Percentiles rank a stretch among this genome's conserved stretches.
Conservation (phyloP, 2,113 vertebrate species). For the Elephas maximus region DNA sequence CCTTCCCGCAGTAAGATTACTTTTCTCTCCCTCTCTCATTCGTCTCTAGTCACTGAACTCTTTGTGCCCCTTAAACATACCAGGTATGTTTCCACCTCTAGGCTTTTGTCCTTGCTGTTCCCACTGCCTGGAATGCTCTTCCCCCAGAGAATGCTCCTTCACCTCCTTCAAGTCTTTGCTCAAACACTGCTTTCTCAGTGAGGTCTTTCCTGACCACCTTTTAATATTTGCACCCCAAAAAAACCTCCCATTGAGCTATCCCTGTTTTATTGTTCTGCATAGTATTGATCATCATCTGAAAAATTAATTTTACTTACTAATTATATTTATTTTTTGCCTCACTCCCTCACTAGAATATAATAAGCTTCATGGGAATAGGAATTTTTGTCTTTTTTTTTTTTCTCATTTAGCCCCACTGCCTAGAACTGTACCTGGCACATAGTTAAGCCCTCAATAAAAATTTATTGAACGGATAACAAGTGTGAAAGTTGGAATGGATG, state of each 20-base stretch:
- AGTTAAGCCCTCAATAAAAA: constrained; percentile 7
- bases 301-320: constrained; percentile 1
- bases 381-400: constrained; percentile 1
- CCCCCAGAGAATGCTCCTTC: background rate
- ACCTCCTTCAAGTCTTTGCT: constrained; percentile 20
- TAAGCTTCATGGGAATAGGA: background rate
- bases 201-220: background rate
- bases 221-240: background rate
- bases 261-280: background rate
- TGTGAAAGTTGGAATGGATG: constrained; percentile 26
- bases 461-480: background rate
- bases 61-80: background rate
- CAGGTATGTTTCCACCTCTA: background rate
- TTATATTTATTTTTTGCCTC: constrained; percentile 18
- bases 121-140: background rate
- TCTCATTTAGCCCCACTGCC: constrained; percentile 25
- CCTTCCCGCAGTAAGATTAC: background rate
- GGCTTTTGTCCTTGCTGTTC: constrained; percentile 5
- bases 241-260: background rate
- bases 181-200: background rate
- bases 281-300: background rate
- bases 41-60: background rate
- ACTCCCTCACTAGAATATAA: background rate
- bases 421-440: constrained; percentile 22
- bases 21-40: background rate